Conservation (phyloP, 2,797 vertebrate species). For the Spea hammondii region DNA sequence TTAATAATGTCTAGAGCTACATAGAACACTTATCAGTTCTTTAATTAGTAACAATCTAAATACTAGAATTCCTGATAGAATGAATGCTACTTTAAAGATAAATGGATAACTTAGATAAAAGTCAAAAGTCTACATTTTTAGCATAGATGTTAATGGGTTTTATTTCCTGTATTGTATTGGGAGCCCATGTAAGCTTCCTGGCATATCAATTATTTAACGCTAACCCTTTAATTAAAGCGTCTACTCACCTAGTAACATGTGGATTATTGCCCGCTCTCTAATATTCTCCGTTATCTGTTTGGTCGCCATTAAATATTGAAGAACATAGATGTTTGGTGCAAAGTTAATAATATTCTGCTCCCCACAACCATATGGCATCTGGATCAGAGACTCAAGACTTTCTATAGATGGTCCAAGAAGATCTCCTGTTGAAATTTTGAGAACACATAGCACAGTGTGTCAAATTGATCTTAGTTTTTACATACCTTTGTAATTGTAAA, state of each 20-base stretch:
- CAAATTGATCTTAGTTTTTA: too few species aligned
- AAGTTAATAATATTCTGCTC: slow-evolving; percentile 73
- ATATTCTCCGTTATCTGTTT: slow-evolving; percentile 55
- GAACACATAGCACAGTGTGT: background rate
- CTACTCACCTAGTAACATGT: slow-evolving; percentile 61
- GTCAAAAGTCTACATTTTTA: too few species aligned
- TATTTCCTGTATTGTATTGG: too few species aligned
- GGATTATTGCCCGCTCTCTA: slow-evolving; percentile 52
- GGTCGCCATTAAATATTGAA: slow-evolving; percentile 61
- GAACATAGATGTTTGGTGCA: slow-evolving; percentile 65
- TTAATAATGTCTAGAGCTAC: too few species aligned
- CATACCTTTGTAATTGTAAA: too few species aligned
- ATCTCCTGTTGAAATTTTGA: slow-evolving; percentile 63
- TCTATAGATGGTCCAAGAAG: slow-evolving; percentile 63
- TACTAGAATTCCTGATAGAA: too few species aligned
- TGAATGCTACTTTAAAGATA: background rate
- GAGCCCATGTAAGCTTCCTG: too few species aligned
- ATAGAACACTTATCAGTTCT: too few species aligned
- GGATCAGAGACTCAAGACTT: slow-evolving; percentile 61
- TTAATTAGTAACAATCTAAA: too few species aligned
- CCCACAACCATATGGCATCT: slow-evolving; percentile 65
- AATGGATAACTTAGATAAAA: slow-evolving; percentile 54
- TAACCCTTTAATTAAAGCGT: background rate
- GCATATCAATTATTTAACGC: background rate
- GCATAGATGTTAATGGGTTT: too few species aligned